These are phyloP conservation scores for Hycleus cichorii DNA, from an alignment of 1,140 invertebrate genomes.

Conservation along the genomic window DNA sequence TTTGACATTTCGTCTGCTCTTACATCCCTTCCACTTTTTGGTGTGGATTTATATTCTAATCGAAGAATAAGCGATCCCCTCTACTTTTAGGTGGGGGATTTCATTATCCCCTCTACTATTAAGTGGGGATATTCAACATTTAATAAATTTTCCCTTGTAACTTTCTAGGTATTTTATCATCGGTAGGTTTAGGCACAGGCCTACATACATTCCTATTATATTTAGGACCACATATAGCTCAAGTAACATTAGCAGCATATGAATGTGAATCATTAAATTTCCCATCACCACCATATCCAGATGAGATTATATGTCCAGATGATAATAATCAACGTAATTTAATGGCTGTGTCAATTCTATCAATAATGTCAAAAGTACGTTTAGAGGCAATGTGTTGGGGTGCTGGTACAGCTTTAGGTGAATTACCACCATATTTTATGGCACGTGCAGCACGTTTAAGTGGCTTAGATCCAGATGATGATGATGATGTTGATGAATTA, in stretches of 20 bases:
- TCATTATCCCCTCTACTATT: too few species aligned
- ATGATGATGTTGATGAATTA: slow-evolving; percentile 75
- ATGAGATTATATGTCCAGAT: slow-evolving; percentile 76
- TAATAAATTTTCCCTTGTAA: neutral
- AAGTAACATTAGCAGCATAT: slow-evolving; percentile 96
- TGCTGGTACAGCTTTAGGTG: slow-evolving; percentile 92
- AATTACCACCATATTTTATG: slow-evolving; percentile 97
- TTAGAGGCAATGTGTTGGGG: slow-evolving; percentile 98
- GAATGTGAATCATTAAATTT: slow-evolving; percentile 94
- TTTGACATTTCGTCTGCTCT: too few species aligned
- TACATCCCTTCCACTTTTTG: too few species aligned
- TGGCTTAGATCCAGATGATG: slow-evolving; percentile 59
- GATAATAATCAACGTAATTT: slow-evolving; percentile 37
- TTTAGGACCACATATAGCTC: slow-evolving; percentile 84
- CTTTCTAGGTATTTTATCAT: slow-evolving; percentile 78
- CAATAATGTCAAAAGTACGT: slow-evolving; percentile 94
- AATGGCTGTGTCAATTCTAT: slow-evolving; percentile 62
- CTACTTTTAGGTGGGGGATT: too few species aligned
- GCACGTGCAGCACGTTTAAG: slow-evolving; percentile 76
- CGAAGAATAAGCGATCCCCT: too few species aligned
- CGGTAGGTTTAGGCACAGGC: slow-evolving; percentile 94
- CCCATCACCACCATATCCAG: slow-evolving; percentile 84
- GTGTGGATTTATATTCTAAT: too few species aligned
- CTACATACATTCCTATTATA: slow-evolving; percentile 98
- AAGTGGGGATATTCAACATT: neutral